These are phyloP conservation scores for Emydocephalus ijimae DNA, from an alignment of 2,113 vertebrate genomes.

Conservation along the genomic window DNA sequence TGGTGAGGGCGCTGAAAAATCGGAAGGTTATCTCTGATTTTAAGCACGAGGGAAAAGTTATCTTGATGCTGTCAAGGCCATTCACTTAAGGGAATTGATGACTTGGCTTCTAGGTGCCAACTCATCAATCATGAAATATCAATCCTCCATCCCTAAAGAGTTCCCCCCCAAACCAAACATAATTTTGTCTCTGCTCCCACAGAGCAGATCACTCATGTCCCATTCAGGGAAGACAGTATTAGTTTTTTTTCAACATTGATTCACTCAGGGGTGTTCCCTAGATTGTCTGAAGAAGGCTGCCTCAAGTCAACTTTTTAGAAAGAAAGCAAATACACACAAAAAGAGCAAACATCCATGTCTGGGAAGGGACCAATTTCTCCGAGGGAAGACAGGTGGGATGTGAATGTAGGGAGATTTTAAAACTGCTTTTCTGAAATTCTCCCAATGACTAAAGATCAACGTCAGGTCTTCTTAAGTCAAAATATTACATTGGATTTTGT, in stretches of 20 bases:
- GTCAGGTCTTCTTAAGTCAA: background rate
- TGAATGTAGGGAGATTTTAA: background rate
- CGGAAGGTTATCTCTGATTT: conserved; percentile 45
- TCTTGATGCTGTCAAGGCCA: conserved; percentile 71
- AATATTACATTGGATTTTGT: background rate
- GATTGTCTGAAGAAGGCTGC: conserved; percentile 69
- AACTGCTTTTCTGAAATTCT: background rate
- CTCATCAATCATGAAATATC: conserved; percentile 80
- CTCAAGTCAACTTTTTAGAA: conserved; percentile 65
- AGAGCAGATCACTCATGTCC: conserved; percentile 71
- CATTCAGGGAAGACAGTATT: conserved; percentile 70
- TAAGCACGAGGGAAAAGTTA: conserved; percentile 70
- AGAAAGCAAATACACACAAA: conserved; percentile 14
- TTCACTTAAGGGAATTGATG: conserved; percentile 72
- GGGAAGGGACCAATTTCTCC: background rate
- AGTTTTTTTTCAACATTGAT: conserved; percentile 76
- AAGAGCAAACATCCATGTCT: conserved; percentile 12
- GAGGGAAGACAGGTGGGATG: background rate
- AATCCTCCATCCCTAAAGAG: conserved; percentile 71
- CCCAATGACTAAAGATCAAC: background rate
- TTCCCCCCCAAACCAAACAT: conserved; percentile 69
- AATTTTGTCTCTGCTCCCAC: conserved; percentile 73
- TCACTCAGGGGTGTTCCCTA: conserved; percentile 72
- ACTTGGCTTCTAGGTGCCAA: conserved; percentile 74
- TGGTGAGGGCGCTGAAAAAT: conserved; percentile 50